Evolutionary conservation across 1,140 invertebrate genomes (phyloP), one percentile per base, ranked within the genome.

Genomic region (Bradynema listronoti): DNA sequence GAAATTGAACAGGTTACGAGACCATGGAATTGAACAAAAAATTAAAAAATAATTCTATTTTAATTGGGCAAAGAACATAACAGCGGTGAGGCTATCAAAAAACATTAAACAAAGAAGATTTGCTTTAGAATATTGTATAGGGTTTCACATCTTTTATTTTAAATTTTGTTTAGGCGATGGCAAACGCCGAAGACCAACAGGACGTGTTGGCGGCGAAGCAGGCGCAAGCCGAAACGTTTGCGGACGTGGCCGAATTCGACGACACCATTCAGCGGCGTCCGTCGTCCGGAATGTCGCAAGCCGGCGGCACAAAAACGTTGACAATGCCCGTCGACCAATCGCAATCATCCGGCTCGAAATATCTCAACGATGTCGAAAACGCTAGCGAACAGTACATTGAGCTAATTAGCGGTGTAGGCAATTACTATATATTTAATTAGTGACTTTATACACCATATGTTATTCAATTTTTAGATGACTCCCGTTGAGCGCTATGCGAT

Each of bases 401-500:
- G 34, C 25, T 72, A 11, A 73, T 72, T 14, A 68, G 69, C 33
- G 49, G 54, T 30, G 68, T 70, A 43, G n/a, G 46, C 46, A 30
- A 53, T 5, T 50, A 16, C 25, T 55, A 43, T 56, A 54, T 16
- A 11, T 3, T 45, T 32, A 7, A 65, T 19, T 24, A 11, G 9
- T 6, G 52, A 36, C 30, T 42, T 36, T 36, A 5, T 59, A 22
- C 30, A 6, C 9, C 19, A 32, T 4, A 9, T 2, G 4, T 50
- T 50, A 19, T 29, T 19, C 7, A 39, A 16, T 51, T 24, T 65
- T 45, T 4, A 73, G 71, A 47, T 73, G 19, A 71, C 66, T 54
- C 71, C 73, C 4, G 66, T 74, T 19, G 73, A 74, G 56, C 59
- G 67, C n/a, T 74, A 74, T 56, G 72, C 72, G 1, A 50, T 74